Conservation (phyloP, 2,113 vertebrate genomes). For the Rhinolophus ferrumequinum region DNA sequence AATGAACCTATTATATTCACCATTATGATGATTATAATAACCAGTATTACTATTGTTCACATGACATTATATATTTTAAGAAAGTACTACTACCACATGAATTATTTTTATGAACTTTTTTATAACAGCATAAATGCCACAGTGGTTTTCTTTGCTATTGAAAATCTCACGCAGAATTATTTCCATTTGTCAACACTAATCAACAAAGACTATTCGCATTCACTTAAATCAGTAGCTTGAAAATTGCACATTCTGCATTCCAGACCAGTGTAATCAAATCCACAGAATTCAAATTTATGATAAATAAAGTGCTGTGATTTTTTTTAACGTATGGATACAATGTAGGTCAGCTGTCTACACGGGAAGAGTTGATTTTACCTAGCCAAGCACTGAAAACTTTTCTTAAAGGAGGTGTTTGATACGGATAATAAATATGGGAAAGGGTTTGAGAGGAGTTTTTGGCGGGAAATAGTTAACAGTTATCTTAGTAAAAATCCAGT, state of each 20-base stretch:
- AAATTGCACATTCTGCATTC: background rate
- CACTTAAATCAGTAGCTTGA: background rate
- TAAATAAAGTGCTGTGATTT: background rate
- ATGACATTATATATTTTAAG: background rate
- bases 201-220: conserved; percentile 43
- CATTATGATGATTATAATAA: conserved; percentile 14
- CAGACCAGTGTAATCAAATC: background rate
- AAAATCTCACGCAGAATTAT: background rate
- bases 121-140: conserved; percentile 1
- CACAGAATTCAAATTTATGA: conserved; percentile 17
- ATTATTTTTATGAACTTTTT: conserved; percentile 48
- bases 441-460: background rate
- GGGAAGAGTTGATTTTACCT: background rate
- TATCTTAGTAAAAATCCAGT: background rate
- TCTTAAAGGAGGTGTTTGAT: background rate
- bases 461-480: background rate
- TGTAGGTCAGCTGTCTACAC: background rate
- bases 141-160: background rate
- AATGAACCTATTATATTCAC: background rate
- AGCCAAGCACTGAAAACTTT: background rate
- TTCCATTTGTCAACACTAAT: conserved; percentile 36
- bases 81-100: background rate
- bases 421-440: background rate
- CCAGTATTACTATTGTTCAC: background rate
- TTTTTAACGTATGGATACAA: background rate